Base-by-base conservation (phyloP, 2,797 vertebrate genomes). In the Lutjanus argentimaculatus region DNA sequence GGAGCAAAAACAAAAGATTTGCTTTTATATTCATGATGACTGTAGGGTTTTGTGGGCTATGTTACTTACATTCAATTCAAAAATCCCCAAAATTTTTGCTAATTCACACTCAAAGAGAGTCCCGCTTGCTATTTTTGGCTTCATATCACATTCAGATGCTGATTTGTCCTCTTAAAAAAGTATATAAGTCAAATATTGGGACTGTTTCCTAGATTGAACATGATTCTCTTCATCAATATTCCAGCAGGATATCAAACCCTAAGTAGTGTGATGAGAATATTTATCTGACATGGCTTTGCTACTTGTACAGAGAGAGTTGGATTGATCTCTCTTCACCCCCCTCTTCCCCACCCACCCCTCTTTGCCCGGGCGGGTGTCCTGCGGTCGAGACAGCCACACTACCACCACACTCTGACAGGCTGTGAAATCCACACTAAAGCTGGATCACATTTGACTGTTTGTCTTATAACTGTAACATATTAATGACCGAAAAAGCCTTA, bases 201-300 rank as follows among this genome's bases (percentile, higher is more conserved):
- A 49, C 69, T 43, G 46, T 75, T 77, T 69, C 65, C 58, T 17
- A 81, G 74, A 94, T 85, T 89, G 75, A 88, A 89, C 83, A 75
- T 22, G 89, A 92, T 79, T 75, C 73, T 63, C 65, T 75, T 92
- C 91, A 92, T 92, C 87, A 92, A 86, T 91, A 90, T 91, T 93
- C 88, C 88, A 93, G 78, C 88, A 86, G 79, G 73, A 84, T 86
- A 91, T 93, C 88, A 90, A 89, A 89, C 85, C 68, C 65, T 77
- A 82, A 89, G 77, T 73, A 73, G 64, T 74, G 43, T 3, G 46
- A 85, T 72, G 53, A 82, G 82, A 80, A 75, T 82, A 85, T 92
- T 88, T 90, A 88, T 93, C 73, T 86, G 88, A 89, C 88, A 77
- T 55, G 69, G 71, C 75, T 87, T 25, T 14, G 63, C 52, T 76